A percentile compares a stretch with the other conserved stretches of the same genome.
Conservation (phyloP, 2,888 invertebrate species). For the Lithophane semibrunnea region DNA sequence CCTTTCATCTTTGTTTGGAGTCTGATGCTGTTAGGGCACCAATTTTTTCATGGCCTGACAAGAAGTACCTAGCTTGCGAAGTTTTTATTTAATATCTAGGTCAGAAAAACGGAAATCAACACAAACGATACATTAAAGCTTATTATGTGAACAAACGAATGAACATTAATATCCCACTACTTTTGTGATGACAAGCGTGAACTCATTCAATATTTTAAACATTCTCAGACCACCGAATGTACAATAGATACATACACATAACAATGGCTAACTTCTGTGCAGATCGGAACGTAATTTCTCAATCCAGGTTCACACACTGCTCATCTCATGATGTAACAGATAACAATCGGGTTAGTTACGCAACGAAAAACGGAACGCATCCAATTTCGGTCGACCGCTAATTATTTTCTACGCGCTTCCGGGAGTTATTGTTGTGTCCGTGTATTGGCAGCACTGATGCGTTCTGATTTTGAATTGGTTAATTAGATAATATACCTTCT, state of each 20-base stretch:
- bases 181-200: slow-evolving; percentile 30
- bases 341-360: slow-evolving; percentile 60
- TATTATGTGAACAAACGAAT: slow-evolving; percentile 24
- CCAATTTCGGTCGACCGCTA: slow-evolving; percentile 52
- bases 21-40: too few species aligned
- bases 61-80: background rate
- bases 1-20: too few species aligned
- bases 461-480: slow-evolving; percentile 29
- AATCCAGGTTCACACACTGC: slow-evolving; percentile 66
- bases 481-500: background rate
- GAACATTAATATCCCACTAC: slow-evolving; percentile 27
- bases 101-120: slow-evolving; percentile 27
- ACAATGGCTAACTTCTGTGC: slow-evolving; percentile 51
- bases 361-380: slow-evolving; percentile 62
- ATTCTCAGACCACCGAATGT: slow-evolving; percentile 39
- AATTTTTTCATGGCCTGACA: background rate
- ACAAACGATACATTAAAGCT: slow-evolving; percentile 46
- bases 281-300: slow-evolving; percentile 53
- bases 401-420: slow-evolving; percentile 61
- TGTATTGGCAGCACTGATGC: slow-evolving; percentile 43
- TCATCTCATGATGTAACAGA: slow-evolving; percentile 62
- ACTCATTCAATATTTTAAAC: slow-evolving; percentile 37
- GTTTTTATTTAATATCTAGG: slow-evolving; percentile 18
- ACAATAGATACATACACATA: slow-evolving; percentile 44
- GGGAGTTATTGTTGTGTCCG: slow-evolving; percentile 42